These are phyloP conservation scores for Notarius quadriscutis DNA, from an alignment of 2,113 vertebrate genomes.

Conservation along the genomic window DNA sequence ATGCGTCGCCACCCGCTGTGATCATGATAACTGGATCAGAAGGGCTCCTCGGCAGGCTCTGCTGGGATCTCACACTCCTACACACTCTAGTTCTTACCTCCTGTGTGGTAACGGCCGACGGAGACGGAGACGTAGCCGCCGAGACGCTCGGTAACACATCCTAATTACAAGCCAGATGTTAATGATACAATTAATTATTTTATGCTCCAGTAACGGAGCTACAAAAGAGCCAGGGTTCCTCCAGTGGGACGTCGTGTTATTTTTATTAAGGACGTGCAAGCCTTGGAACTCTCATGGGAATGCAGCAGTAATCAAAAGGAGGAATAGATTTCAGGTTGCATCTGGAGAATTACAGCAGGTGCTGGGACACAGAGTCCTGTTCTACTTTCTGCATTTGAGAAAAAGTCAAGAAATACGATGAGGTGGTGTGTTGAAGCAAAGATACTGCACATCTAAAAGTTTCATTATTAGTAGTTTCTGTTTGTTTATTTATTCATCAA, in stretches of 20 bases:
- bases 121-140: constrained; percentile 52
- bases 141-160: constrained; percentile 53
- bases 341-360: constrained; percentile 6
- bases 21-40: constrained; percentile 49
- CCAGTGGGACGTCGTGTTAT: constrained; percentile 57
- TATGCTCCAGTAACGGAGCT: constrained; percentile 59
- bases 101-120: constrained; percentile 31
- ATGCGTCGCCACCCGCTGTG: constrained; percentile 36
- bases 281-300: background rate
- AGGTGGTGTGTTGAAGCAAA: background rate
- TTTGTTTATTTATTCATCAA: no score
- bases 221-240: constrained; percentile 58
- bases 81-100: constrained; percentile 17
- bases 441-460: background rate
- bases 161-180: constrained; percentile 68
- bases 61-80: constrained; percentile 26
- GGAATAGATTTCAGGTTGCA: constrained; percentile 18
- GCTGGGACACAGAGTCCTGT: background rate
- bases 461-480: background rate
- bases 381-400: background rate
- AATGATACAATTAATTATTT: constrained; percentile 69
- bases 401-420: no score
- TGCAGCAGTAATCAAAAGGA: constrained; percentile 17
- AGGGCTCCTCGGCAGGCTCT: constrained; percentile 23
- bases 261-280: constrained; percentile 62